phyloP scores from a whole-genome alignment of 1,140 invertebrate genomes.

The Agrilus planipennis region DNA sequence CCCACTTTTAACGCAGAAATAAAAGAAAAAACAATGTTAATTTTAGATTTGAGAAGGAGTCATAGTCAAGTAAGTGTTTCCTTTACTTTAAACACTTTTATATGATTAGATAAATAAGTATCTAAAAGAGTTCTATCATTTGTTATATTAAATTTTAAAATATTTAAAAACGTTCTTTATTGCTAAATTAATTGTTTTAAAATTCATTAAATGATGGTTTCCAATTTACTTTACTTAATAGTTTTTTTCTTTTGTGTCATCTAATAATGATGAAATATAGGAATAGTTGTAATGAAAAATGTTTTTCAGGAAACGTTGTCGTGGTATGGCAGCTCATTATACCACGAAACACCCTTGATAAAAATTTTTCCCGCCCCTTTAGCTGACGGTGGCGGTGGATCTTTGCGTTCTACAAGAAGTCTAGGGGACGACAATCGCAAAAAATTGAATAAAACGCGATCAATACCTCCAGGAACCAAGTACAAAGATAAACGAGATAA shows the following conservation, averaged over 20 bases:
- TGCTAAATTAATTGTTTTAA: too few species aligned
- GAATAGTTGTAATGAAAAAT: neutral
- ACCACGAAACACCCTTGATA: constrained; percentile 22
- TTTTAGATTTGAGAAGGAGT: constrained; percentile 42
- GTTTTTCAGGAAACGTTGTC: constrained; percentile 19
- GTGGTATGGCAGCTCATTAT: constrained; percentile 18
- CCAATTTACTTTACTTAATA: too few species aligned
- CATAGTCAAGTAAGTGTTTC: constrained; percentile 39
- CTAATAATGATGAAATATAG: too few species aligned
- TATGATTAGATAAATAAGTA: too few species aligned
- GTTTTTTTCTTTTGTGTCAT: too few species aligned
- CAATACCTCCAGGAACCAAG: neutral
- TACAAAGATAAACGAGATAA: neutral
- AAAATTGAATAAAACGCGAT: neutral
- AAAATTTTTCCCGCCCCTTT: constrained; percentile 20
- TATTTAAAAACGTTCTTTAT: constrained; percentile 2
- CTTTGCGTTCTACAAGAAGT: too few species aligned
- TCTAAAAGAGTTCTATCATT: constrained; percentile 4
- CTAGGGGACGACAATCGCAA: neutral
- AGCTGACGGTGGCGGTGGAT: too few species aligned
- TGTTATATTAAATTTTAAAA: constrained; percentile 4
- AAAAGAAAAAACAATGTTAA: constrained; percentile 29
- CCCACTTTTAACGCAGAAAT: constrained; percentile 25
- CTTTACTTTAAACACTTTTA: neutral
- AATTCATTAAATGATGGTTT: too few species aligned